These are phyloP conservation scores for Odontocerum albicorne DNA, from an alignment of 2,888 invertebrate genomes.

Conservation along the genomic window DNA sequence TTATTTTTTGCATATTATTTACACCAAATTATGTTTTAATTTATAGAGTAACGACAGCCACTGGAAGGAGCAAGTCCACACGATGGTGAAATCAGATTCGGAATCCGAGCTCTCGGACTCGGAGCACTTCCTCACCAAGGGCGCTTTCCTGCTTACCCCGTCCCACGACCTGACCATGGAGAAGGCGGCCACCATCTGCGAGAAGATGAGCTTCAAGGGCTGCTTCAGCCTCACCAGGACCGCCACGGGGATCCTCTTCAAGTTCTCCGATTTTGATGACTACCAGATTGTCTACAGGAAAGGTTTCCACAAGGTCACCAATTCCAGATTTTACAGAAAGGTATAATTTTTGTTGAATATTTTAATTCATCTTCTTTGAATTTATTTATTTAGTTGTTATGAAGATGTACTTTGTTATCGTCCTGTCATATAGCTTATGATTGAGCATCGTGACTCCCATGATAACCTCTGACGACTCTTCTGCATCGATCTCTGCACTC, in stretches of 20 bases:
- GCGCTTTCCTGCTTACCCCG: conserved; percentile 82
- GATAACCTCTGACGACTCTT: no score
- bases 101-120: conserved; percentile 78
- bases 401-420: no score
- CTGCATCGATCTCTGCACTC: no score
- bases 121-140: conserved; percentile 77
- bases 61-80: conserved; percentile 56
- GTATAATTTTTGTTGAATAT: conserved; percentile 61
- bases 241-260: conserved; percentile 85
- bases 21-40: no score
- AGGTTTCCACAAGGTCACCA: conserved; percentile 85
- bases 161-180: conserved; percentile 85
- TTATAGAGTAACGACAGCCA: conserved; percentile 29
- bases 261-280: conserved; percentile 84
- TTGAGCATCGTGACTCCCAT: no score
- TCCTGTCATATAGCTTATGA: no score
- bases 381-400: no score
- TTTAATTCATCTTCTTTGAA: no score
- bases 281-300: conserved; percentile 85
- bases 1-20: no score
- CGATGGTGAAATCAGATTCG: conserved; percentile 70
- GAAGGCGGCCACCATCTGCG: conserved; percentile 82
- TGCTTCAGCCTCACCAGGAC: conserved; percentile 86
- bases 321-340: conserved; percentile 84
- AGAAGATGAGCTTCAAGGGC: conserved; percentile 86